These are phyloP conservation scores for Eleutherodactylus coqui DNA, from an alignment of 2,797 vertebrate genomes.

Conservation along the genomic window DNA sequence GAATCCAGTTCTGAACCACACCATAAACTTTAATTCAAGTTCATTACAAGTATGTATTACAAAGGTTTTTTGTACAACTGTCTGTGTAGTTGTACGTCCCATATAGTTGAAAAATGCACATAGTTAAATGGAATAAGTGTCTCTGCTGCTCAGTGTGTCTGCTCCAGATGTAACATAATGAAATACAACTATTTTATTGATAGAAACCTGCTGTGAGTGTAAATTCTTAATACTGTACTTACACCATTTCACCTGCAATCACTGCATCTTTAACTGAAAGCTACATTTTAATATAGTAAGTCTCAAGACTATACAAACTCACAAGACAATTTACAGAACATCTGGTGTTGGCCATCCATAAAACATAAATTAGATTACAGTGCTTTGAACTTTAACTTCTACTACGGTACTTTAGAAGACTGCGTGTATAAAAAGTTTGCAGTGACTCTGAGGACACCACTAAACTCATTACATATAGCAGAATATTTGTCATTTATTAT, in stretches of 20 bases:
- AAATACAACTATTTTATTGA: too few relatives aligned
- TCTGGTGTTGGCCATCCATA: background rate
- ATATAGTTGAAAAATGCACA: too few relatives aligned
- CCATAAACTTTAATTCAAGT: too few relatives aligned
- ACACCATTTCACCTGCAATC: background rate
- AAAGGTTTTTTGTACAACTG: too few relatives aligned
- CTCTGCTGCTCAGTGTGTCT: too few relatives aligned
- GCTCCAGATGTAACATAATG: too few relatives aligned
- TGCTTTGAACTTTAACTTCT: background rate
- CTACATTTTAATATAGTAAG: background rate
- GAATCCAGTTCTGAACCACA: too few relatives aligned
- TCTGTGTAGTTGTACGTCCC: too few relatives aligned
- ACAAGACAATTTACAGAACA: constrained; percentile 5
- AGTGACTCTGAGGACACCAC: background rate
- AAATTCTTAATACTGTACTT: background rate
- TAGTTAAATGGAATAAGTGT: too few relatives aligned
- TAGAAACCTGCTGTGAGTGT: background rate
- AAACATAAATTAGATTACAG: background rate
- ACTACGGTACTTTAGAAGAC: background rate
- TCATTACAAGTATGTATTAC: too few relatives aligned
- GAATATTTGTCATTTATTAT: background rate
- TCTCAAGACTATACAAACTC: background rate
- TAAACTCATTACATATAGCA: background rate
- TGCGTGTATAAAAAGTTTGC: background rate
- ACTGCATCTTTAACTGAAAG: background rate